These are phyloP conservation scores for Smittia aterrima DNA, from an alignment of 2,888 invertebrate species.

Conservation along the genomic window DNA sequence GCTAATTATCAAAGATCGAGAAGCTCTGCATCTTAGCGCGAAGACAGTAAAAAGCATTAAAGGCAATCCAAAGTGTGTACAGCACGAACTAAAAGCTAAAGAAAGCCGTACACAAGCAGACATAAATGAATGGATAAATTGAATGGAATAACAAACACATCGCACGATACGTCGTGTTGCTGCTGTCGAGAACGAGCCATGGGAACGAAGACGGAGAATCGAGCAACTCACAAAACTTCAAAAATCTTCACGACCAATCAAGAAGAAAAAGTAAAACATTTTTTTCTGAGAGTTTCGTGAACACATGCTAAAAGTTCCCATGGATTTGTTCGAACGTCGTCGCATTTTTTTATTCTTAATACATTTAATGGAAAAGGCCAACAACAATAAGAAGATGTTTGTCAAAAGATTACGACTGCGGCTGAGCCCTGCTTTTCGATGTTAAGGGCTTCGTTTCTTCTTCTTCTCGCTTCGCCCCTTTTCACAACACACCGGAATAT, in stretches of 20 bases:
- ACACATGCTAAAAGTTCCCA: conserved; percentile 40
- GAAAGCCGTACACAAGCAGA: neutral
- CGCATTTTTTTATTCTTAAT: neutral
- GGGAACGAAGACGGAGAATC: neutral
- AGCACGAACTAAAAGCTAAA: conserved; percentile 36
- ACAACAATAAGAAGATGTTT: conserved; percentile 30
- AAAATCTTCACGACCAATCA: conserved; percentile 14
- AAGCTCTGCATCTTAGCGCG: neutral
- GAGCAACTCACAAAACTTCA: neutral
- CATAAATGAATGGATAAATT: conserved; percentile 38
- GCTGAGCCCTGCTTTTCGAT: neutral
- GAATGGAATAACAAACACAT: conserved; percentile 38
- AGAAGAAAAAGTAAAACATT: conserved; percentile 35
- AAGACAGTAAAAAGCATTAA: conserved; percentile 4
- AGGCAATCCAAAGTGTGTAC: conserved; percentile 34
- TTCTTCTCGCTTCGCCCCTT: neutral
- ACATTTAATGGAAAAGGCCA: conserved; percentile 35
- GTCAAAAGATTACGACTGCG: conserved; percentile 36
- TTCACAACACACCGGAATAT: conserved; percentile 35
- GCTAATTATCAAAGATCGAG: too few species aligned
- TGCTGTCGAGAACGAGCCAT: conserved; percentile 2
- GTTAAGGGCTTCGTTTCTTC: neutral
- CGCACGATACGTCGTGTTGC: conserved; percentile 7
- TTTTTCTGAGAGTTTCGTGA: conserved; percentile 30
- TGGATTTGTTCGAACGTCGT: conserved; percentile 19